These are phyloP conservation scores for Patella ulyssiponensis DNA, from an alignment of 2,888 invertebrate genomes.

Conservation along the genomic window DNA sequence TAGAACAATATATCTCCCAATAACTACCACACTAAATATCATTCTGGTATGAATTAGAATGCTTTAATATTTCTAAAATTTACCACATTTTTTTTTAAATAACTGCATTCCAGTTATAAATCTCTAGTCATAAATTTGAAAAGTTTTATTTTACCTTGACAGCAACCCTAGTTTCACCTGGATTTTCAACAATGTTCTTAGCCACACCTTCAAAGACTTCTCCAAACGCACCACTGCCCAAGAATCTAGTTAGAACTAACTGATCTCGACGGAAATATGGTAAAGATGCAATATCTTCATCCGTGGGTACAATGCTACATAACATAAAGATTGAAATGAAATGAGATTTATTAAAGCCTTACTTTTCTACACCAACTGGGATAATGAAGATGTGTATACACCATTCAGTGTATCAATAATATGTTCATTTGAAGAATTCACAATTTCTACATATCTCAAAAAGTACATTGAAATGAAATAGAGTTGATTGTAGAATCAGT, in stretches of 20 bases:
- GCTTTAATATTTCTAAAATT: no score
- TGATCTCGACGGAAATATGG: constrained; percentile 91
- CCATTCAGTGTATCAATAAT: no score
- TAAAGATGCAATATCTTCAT: constrained; percentile 82
- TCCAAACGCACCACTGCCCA: constrained; percentile 97
- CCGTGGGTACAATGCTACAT: constrained; percentile 76
- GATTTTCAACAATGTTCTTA: constrained; percentile 54
- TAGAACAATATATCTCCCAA: no score
- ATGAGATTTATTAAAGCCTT: no score
- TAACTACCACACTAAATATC: no score
- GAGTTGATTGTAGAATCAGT: background rate
- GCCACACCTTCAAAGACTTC: constrained; percentile 96
- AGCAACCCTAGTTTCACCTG: constrained; percentile 66
- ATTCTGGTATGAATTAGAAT: no score
- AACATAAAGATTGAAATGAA: background rate
- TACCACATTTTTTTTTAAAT: background rate
- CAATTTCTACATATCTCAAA: no score
- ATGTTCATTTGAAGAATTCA: no score
- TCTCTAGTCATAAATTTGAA: background rate
- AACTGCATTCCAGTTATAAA: background rate
- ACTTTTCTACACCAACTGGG: no score
- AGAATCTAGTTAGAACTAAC: constrained; percentile 87
- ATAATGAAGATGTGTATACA: no score
- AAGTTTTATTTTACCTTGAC: constrained; percentile 61
- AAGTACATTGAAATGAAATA: background rate